Evolutionary conservation across 2,113 vertebrate genomes (phyloP).

Genomic region (Micromys minutus): DNA sequence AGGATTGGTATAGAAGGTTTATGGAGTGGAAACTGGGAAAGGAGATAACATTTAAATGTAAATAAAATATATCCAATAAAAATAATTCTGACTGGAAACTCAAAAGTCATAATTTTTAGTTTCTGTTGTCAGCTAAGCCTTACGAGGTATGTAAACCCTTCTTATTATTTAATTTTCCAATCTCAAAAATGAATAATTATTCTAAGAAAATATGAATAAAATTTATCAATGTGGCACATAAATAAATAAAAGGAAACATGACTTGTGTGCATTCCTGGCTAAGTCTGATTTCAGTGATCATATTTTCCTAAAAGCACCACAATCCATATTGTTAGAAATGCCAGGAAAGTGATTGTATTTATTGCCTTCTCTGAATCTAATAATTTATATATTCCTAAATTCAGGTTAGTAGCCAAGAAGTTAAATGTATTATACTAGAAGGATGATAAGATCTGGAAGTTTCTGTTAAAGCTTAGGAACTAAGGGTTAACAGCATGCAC

Average conservation of each 20-base stretch:
- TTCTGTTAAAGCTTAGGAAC: conserved; percentile 14
- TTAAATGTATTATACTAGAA: not conserved
- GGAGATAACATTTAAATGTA: too few species aligned
- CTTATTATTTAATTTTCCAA: not conserved
- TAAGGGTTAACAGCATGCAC: conserved; percentile 20
- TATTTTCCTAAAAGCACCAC: not conserved
- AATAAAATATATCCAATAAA: too few species aligned
- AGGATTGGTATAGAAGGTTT: too few species aligned
- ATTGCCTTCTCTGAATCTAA: not conserved
- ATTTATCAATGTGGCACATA: not conserved
- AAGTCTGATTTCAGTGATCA: not conserved
- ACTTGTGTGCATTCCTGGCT: not conserved
- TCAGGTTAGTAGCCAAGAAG: not conserved
- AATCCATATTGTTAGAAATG: not conserved
- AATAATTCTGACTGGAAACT: not conserved
- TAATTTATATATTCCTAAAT: conserved; percentile 1
- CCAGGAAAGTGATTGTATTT: not conserved
- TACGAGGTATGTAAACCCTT: not conserved
- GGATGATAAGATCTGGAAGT: not conserved
- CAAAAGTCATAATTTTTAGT: not conserved
- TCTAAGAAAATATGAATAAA: not conserved
- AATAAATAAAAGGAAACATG: not conserved
- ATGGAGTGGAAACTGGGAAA: too few species aligned
- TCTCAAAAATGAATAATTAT: not conserved
- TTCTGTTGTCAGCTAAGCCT: conserved; percentile 22